Conservation (phyloP, 2,888 invertebrate genomes). For the Doris montereyensis region DNA sequence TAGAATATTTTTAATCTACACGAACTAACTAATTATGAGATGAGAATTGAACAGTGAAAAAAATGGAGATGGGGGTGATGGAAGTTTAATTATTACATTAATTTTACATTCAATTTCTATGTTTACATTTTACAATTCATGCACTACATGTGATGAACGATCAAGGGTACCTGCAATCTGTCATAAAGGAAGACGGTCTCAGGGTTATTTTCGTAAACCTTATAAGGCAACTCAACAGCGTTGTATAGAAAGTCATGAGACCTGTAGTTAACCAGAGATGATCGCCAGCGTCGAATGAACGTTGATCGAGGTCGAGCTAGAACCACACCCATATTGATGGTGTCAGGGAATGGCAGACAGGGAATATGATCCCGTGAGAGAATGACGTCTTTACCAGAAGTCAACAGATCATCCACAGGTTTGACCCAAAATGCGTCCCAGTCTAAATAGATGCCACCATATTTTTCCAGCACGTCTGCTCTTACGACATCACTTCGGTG, state of each 20-base stretch:
- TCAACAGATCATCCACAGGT: constrained; percentile 53
- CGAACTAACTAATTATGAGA: too few species aligned
- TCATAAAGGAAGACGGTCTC: constrained; percentile 60
- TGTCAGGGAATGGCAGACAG: constrained; percentile 53
- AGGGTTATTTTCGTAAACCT: constrained; percentile 63
- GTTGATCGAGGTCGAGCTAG: constrained; percentile 59
- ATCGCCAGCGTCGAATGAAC: constrained; percentile 55
- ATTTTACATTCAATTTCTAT: too few species aligned
- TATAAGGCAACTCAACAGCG: constrained; percentile 56
- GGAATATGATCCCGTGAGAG: constrained; percentile 61
- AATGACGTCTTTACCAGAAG: constrained; percentile 63
- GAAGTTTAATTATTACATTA: too few species aligned
- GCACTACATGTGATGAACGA: too few species aligned
- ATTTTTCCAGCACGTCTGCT: constrained; percentile 66
- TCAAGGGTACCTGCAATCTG: constrained; percentile 58
- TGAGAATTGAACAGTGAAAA: too few species aligned
- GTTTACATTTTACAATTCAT: too few species aligned
- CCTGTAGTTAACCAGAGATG: constrained; percentile 51
- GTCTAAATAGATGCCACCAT: constrained; percentile 70
- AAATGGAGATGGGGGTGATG: too few species aligned
- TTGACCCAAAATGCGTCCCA: constrained; percentile 69
- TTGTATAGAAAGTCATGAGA: constrained; percentile 55
- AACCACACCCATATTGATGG: constrained; percentile 61
- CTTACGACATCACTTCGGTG: constrained; percentile 67
- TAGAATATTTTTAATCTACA: too few species aligned